These are phyloP conservation scores for Melieria picta DNA, from an alignment of 2,888 invertebrate genomes.

Conservation along the genomic window DNA sequence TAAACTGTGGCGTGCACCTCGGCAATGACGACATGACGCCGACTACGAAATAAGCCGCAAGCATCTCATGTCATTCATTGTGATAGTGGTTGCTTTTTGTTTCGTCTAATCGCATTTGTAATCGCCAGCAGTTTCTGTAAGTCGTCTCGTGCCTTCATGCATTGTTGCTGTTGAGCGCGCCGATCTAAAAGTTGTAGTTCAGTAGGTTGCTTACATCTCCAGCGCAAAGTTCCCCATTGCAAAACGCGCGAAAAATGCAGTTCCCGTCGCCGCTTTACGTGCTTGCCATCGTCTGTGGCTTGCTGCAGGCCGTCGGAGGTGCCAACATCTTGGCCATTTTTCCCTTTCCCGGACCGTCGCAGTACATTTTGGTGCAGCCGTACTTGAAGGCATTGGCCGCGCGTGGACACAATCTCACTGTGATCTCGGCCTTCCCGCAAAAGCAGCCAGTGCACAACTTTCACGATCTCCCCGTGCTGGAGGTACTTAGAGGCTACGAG, in stretches of 20 bases:
- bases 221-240: no score
- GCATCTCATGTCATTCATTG: no score
- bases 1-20: no score
- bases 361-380: constrained; percentile 54
- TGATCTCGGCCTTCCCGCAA: constrained; percentile 58
- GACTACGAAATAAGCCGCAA: no score
- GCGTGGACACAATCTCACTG: constrained; percentile 62
- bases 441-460: constrained; percentile 51
- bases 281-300: not conserved
- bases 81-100: no score
- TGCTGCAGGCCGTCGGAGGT: constrained; percentile 42
- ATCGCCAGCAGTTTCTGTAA: no score
- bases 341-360: constrained; percentile 51
- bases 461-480: constrained; percentile 46
- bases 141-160: no score
- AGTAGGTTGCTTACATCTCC: no score
- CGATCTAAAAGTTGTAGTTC: no score
- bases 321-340: constrained; percentile 44
- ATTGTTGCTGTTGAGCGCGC: no score
- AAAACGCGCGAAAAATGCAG: not conserved
- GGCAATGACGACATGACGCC: no score
- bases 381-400: constrained; percentile 55
- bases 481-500: constrained; percentile 34
- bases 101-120: no score
- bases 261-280: not conserved